Conservation (phyloP, 35 echinoderm and acorn worm species). For the Diadema setosum region DNA sequence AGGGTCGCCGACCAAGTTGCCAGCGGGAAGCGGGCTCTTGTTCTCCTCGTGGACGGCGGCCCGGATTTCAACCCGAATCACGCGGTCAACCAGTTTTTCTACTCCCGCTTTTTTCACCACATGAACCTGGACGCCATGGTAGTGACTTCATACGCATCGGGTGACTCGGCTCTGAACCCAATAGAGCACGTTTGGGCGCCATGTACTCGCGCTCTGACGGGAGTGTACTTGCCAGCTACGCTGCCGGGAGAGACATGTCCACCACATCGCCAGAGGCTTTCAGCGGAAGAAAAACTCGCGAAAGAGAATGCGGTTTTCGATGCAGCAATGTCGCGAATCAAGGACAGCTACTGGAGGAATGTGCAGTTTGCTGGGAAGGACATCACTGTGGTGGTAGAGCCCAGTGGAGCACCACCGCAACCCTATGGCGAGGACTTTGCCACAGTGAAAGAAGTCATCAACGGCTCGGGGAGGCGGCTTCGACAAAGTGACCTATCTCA, state of each 20-base stretch:
- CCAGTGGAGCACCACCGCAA: not conserved
- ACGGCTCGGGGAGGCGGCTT: too few species aligned
- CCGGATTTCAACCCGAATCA: too few species aligned
- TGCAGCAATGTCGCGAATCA: not conserved
- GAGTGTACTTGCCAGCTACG: not conserved
- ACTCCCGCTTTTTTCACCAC: not conserved
- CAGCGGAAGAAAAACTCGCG: not conserved
- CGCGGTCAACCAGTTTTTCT: slow-evolving; percentile 30
- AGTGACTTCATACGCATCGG: slow-evolving; percentile 7
- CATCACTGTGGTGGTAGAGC: not conserved
- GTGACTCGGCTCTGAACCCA: slow-evolving; percentile 21
- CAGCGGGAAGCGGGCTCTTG: not conserved
- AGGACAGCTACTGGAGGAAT: not conserved
- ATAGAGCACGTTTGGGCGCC: slow-evolving; percentile 16
- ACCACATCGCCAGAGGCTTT: not conserved
- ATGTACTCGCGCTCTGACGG: not conserved
- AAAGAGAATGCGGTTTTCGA: not conserved
- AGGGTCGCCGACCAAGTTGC: not conserved
- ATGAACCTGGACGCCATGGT: slow-evolving; percentile 10
- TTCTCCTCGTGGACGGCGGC: not conserved
- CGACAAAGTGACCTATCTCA: too few species aligned
- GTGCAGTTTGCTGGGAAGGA: not conserved
- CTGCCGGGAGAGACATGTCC: not conserved
- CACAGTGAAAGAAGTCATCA: not conserved
- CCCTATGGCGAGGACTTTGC: not conserved